These are phyloP conservation scores for Sebastes kiyomatsui DNA, from an alignment of 2,797 vertebrate species.

Conservation along the genomic window DNA sequence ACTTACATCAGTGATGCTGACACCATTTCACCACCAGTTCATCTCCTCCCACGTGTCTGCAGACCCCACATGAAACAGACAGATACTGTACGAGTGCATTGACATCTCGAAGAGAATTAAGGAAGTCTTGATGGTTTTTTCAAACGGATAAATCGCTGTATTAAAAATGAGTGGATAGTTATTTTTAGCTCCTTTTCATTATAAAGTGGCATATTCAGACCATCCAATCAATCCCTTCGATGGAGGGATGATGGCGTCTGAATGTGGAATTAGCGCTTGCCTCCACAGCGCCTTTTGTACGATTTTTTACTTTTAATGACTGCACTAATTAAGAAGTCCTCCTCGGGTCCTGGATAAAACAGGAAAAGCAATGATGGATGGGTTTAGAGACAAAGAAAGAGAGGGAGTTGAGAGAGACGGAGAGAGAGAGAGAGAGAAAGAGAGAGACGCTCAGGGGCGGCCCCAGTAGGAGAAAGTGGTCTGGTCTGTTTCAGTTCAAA, in stretches of 20 bases:
- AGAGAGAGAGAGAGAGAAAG: slow-evolving; percentile 1
- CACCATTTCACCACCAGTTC: background rate
- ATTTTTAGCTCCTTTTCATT: slow-evolving; percentile 67
- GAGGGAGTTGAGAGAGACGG: slow-evolving; percentile 11
- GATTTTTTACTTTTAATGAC: slow-evolving; percentile 67
- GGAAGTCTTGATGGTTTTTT: slow-evolving; percentile 39
- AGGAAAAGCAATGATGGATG: slow-evolving; percentile 55
- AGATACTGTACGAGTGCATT: background rate
- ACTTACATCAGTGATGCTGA: background rate
- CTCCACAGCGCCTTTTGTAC: slow-evolving; percentile 36
- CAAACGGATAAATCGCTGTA: slow-evolving; percentile 41
- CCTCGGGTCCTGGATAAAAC: slow-evolving; percentile 45
- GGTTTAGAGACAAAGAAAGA: slow-evolving; percentile 54
- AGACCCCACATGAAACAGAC: background rate
- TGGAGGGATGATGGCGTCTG: slow-evolving; percentile 47
- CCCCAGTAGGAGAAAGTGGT: slow-evolving; percentile 41
- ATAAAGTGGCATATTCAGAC: slow-evolving; percentile 64
- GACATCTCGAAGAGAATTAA: slow-evolving; percentile 33
- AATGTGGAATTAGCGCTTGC: slow-evolving; percentile 55
- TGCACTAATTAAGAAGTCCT: slow-evolving; percentile 68
- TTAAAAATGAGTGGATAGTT: slow-evolving; percentile 49
- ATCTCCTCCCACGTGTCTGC: background rate
- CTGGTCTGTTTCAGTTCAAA: slow-evolving; percentile 55
- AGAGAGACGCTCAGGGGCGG: slow-evolving; percentile 34
- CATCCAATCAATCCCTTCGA: slow-evolving; percentile 53